Conservation (phyloP, 1,140 invertebrate genomes). For the Saccostrea echinata region DNA sequence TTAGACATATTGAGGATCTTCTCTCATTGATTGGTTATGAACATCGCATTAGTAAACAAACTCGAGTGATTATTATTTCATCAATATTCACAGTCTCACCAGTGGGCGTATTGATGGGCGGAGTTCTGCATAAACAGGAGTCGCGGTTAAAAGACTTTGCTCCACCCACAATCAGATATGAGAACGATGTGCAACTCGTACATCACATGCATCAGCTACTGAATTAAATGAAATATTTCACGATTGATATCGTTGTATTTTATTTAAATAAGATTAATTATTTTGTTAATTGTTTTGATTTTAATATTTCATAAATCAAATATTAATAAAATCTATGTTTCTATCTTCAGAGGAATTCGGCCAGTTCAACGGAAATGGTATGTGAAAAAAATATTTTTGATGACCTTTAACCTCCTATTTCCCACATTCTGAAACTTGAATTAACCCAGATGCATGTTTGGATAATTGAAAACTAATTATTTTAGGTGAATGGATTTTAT, state of each 20-base stretch:
- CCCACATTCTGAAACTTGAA: background rate
- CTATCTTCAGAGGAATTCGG: slow-evolving; percentile 32
- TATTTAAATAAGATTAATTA: background rate
- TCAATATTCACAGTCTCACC: background rate
- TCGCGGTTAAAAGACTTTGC: background rate
- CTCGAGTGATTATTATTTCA: background rate
- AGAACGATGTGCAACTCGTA: slow-evolving; percentile 3
- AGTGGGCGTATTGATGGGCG: background rate
- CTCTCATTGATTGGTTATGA: background rate
- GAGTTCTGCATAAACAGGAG: background rate
- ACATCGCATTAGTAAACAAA: slow-evolving; percentile 9
- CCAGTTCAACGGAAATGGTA: slow-evolving; percentile 40
- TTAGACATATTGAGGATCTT: background rate
- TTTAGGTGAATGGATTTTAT: background rate
- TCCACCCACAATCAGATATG: background rate
- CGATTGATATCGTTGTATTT: background rate
- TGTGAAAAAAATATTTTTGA: slow-evolving; percentile 9
- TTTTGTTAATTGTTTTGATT: background rate
- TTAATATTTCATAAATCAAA: background rate
- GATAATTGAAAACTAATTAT: background rate
- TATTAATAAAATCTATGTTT: slow-evolving; percentile 5
- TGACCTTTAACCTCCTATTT: background rate
- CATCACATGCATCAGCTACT: background rate
- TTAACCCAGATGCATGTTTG: slow-evolving; percentile 9
- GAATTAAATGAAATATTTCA: background rate